Evolutionary conservation across 2,113 vertebrate genomes (phyloP), one percentile per base, ranked within the genome.

Genomic region (Colius striatus): DNA sequence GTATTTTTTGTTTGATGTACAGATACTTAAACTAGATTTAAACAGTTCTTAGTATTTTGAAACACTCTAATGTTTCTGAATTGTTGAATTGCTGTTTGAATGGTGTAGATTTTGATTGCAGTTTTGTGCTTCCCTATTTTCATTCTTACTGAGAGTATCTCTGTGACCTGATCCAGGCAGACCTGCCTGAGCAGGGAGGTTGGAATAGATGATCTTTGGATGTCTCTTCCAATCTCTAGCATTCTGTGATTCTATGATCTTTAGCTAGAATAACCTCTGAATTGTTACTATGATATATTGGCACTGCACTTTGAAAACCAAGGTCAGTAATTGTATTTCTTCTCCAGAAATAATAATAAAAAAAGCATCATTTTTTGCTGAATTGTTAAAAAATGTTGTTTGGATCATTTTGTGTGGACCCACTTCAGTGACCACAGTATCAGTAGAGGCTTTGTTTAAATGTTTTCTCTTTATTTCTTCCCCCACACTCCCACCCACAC

Each of bases 361-460:
- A 32, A 13, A 48, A 6, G 27, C 21, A 3, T 10, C 10, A n/a
- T 77, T 80, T 38, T 71, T 88, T 90, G 43, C 43, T 74, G 63
- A 77, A 58, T 34, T 76, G n/a, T 66, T 92, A 10, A 86, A 91
- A 79, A 89, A 25, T 10, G 19, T 53, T 62, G 3, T 75, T 87
- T 84, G 63, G 32, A 47, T 85, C 5, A 2, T 55, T 83, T 80
- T 83, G 11, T 60, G 53, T 74, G 65, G 75, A 63, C 43, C 34
- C 62, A 20, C 47, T 84, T 74, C 60, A 60, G 65, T 80, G 93
- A 92, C 84, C 87, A 90, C 60, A 70, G 67, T 48, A 21, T 93
- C 82, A 92, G 21, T 48, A 27, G 60, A 92, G 68, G 65, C 85
- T 96, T 95, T 95, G 93, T 95, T 95, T 90, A 55, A 94, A 68